These are phyloP conservation scores for Acromyrmex echinatior DNA, from an alignment of 1,140 invertebrate species.

Conservation along the genomic window DNA sequence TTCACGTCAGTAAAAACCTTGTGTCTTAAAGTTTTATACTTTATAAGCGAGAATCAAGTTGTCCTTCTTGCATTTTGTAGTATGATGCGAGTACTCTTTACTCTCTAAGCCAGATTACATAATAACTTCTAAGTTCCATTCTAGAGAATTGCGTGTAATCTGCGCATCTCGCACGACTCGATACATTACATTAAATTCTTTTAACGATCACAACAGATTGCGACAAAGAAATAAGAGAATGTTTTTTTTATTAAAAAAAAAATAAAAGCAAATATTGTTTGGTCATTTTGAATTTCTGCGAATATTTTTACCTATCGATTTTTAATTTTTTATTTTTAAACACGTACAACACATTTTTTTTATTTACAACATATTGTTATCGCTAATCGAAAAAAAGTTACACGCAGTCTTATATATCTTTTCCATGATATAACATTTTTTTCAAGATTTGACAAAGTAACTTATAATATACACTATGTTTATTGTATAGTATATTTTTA, in stretches of 20 bases:
- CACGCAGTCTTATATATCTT: neutral
- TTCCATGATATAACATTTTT: neutral
- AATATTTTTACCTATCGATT: neutral
- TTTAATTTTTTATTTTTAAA: neutral
- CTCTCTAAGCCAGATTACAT: conserved; percentile 36
- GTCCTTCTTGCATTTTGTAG: neutral
- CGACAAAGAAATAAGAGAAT: neutral
- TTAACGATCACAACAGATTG: neutral
- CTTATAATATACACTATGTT: neutral
- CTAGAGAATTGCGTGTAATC: conserved; percentile 42
- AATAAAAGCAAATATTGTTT: neutral
- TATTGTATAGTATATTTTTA: neutral
- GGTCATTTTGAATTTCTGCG: neutral
- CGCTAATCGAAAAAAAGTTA: neutral
- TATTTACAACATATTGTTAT: neutral
- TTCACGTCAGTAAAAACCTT: neutral
- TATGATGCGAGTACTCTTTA: neutral
- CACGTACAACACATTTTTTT: neutral
- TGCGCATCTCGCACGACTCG: neutral
- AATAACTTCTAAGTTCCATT: conserved; percentile 12
- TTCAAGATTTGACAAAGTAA: neutral
- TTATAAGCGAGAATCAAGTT: neutral
- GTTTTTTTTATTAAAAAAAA: neutral
- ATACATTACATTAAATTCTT: neutral
- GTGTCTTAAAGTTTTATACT: neutral